These are phyloP conservation scores for Globia sparganii DNA, from an alignment of 2,888 invertebrate species.

Conservation along the genomic window DNA sequence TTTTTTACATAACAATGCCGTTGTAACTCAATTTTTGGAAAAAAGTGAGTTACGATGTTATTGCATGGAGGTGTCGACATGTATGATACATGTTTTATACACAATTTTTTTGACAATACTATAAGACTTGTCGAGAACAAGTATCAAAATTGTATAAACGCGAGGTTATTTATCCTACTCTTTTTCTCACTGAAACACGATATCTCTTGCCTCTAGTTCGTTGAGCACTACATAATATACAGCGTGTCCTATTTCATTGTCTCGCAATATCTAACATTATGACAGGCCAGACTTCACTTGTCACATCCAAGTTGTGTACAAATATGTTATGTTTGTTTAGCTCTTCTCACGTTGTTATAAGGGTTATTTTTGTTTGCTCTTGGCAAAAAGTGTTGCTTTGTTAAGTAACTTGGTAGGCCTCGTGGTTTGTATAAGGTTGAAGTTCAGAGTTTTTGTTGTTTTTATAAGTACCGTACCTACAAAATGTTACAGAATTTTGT, in stretches of 20 bases:
- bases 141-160: neutral
- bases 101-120: neutral
- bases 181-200: neutral
- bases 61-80: too few relatives aligned
- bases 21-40: too few relatives aligned
- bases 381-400: neutral
- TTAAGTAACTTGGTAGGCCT: neutral
- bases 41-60: too few relatives aligned
- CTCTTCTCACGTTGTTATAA: constrained; percentile 20
- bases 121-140: neutral
- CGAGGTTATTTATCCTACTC: too few relatives aligned
- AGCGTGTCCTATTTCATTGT: constrained; percentile 29
- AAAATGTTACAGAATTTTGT: neutral
- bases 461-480: neutral
- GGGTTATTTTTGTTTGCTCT: constrained; percentile 27
- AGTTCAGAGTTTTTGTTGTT: neutral
- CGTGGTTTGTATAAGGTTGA: neutral
- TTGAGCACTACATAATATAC: constrained; percentile 28
- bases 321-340: constrained; percentile 22
- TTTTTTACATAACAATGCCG: too few relatives aligned
- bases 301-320: constrained; percentile 28
- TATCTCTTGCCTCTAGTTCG: constrained; percentile 11
- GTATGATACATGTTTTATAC: neutral
- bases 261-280: constrained; percentile 40
- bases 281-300: constrained; percentile 31